Evolutionary conservation across 2,797 vertebrate genomes (phyloP).

Genomic region (Ctenochaetus hawaiiensis): DNA sequence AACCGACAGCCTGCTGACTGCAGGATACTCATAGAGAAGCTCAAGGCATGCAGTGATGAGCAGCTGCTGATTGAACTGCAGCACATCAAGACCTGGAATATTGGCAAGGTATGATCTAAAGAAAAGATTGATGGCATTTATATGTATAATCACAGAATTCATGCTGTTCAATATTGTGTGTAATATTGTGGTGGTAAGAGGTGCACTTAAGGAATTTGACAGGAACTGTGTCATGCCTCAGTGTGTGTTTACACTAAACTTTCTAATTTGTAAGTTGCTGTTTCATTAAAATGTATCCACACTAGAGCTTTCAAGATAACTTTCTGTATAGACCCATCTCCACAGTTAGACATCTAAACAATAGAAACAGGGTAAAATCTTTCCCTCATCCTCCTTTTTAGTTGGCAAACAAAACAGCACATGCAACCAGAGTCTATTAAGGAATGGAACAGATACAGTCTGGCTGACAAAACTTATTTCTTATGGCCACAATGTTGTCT

Average conservation of each 20-base stretch:
- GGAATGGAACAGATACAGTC: neutral
- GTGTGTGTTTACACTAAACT: neutral
- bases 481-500: neutral
- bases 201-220: neutral
- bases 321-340: neutral
- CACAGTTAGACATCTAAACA: neutral
- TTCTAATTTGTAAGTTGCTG: neutral
- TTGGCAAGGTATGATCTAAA: conserved; percentile 90
- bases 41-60: conserved; percentile 95
- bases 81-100: conserved; percentile 99
- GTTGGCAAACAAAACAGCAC: neutral
- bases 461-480: neutral
- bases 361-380: neutral
- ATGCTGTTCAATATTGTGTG: neutral
- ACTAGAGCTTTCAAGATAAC: neutral
- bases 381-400: neutral
- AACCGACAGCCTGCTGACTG: conserved; percentile 93
- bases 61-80: conserved; percentile 95
- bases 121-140: neutral
- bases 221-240: neutral
- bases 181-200: neutral
- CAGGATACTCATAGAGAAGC: conserved; percentile 97
- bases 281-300: neutral
- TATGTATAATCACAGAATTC: neutral
- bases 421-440: neutral